phyloP scores from a whole-genome alignment of 92 coral and sea anemone species.

The Bergia sp. region DNA sequence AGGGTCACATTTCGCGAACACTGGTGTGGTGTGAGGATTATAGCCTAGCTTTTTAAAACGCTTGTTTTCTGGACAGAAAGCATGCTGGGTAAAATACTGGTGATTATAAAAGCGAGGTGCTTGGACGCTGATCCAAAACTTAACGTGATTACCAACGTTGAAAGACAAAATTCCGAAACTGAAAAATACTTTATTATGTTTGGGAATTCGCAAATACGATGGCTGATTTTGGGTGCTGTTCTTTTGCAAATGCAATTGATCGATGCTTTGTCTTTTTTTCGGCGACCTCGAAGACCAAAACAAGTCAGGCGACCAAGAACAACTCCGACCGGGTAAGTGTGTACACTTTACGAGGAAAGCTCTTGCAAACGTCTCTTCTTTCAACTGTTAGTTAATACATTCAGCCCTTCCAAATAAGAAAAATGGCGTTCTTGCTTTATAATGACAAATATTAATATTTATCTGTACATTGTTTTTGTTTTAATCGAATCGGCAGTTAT shows the following conservation, averaged over 20 bases:
- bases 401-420: neutral
- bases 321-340: neutral
- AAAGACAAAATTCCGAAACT: neutral
- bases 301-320: neutral
- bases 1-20: neutral
- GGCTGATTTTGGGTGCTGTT: neutral
- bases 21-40: neutral
- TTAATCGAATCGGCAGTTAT: neutral
- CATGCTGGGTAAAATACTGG: neutral
- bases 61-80: constrained; percentile 1
- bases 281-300: constrained; percentile 11
- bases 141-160: neutral
- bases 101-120: neutral
- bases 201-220: neutral
- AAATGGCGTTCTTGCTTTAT: neutral
- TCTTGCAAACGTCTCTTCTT: neutral
- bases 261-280: constrained; percentile 17
- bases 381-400: neutral
- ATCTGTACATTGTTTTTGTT: neutral
- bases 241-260: neutral
- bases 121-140: neutral
- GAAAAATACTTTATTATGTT: neutral
- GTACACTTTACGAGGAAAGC: neutral
- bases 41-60: neutral
- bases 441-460: neutral